Conservation (phyloP, 2,888 invertebrate species). For the Platynereis dumerilii region DNA sequence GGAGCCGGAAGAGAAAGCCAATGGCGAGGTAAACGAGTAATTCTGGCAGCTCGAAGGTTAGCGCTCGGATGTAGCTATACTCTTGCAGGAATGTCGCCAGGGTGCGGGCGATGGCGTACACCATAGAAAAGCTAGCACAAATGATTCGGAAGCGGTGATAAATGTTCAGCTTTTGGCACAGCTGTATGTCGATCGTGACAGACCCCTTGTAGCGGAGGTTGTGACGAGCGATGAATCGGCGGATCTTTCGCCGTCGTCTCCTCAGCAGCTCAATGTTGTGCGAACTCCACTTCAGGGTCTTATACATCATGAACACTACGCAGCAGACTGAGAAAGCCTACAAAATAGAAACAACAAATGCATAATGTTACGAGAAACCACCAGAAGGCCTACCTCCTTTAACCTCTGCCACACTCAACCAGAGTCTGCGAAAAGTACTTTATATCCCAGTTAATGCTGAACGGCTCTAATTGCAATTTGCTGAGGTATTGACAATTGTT, state of each 20-base stretch:
- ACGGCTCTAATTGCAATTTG: no score
- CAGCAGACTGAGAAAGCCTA: slow-evolving; percentile 36
- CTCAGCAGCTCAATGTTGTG: slow-evolving; percentile 34
- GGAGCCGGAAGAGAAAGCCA: slow-evolving; percentile 32
- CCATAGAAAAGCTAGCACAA: slow-evolving; percentile 28
- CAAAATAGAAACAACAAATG: slow-evolving; percentile 3
- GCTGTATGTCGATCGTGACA: slow-evolving; percentile 34
- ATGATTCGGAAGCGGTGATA: slow-evolving; percentile 29
- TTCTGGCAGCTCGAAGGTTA: slow-evolving; percentile 31
- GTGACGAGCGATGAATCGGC: slow-evolving; percentile 33
- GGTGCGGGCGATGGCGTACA: slow-evolving; percentile 32
- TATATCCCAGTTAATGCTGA: no score
- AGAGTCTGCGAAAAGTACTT: no score
- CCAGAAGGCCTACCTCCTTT: no score
- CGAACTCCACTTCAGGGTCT: slow-evolving; percentile 35
- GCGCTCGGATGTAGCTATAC: slow-evolving; percentile 32
- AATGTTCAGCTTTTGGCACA: slow-evolving; percentile 28
- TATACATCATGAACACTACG: slow-evolving; percentile 36
- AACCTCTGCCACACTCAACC: no score
- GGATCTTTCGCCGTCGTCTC: slow-evolving; percentile 30
- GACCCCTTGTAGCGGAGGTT: slow-evolving; percentile 29
- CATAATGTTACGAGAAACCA: no score
- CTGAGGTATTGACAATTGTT: no score
- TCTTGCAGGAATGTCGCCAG: slow-evolving; percentile 34
- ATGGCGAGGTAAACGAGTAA: slow-evolving; percentile 30